Evolutionary conservation across 2,797 vertebrate species (phyloP).

Genomic region (Crax fasciolata): DNA sequence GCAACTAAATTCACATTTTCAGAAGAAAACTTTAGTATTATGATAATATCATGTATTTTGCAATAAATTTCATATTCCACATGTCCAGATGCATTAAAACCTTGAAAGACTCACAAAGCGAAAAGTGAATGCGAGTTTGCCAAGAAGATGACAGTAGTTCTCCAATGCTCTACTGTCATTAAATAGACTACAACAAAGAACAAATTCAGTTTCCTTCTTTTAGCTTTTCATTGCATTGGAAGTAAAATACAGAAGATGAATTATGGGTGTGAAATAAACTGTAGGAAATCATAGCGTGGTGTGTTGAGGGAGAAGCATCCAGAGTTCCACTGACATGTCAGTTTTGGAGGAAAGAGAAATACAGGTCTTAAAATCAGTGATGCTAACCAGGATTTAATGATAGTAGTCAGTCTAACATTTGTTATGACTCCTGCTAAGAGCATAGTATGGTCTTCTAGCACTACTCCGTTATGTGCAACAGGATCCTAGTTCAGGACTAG

Average conservation of each 20-base stretch:
- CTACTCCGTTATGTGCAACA: not conserved
- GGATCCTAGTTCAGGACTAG: not conserved
- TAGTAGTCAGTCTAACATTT: not conserved
- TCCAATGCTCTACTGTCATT: not conserved
- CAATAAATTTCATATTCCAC: not conserved
- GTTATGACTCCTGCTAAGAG: not conserved
- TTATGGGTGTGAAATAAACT: not conserved
- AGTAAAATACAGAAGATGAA: not conserved
- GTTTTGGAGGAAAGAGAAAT: not conserved
- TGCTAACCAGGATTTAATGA: not conserved
- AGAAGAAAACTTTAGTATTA: not conserved
- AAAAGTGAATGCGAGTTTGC: not conserved
- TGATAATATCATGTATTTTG: not conserved
- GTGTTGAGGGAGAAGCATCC: not conserved
- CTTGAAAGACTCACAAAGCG: not conserved
- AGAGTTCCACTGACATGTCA: not conserved
- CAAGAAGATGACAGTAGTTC: not conserved
- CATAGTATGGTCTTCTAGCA: not conserved
- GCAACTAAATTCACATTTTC: not conserved
- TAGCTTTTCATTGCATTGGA: not conserved
- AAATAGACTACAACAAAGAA: not conserved
- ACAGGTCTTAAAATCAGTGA: not conserved
- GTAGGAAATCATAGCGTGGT: not conserved
- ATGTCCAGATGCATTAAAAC: not conserved
- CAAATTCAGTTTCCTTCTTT: not conserved